Conservation (phyloP, 2,113 vertebrate species). For the Epinephelus lanceolatus region DNA sequence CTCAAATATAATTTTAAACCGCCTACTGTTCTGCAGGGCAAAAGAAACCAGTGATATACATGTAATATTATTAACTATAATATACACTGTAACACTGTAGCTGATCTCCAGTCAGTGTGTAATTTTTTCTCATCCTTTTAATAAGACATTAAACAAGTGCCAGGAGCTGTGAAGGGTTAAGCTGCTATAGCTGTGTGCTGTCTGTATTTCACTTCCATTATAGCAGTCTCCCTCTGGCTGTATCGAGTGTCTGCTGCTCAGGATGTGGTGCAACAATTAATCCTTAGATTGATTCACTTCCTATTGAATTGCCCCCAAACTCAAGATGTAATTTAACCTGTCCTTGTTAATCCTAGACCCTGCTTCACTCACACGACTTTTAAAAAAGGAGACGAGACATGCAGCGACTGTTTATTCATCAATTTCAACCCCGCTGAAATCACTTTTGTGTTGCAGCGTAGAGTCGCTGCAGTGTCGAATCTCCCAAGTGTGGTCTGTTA, state of each 20-base stretch:
- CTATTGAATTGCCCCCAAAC: constrained; percentile 87
- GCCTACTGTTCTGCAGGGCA: no score
- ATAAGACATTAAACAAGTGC: constrained; percentile 14
- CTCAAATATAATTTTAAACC: background rate
- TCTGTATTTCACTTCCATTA: constrained; percentile 79
- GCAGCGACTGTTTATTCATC: constrained; percentile 54
- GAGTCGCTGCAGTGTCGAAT: background rate
- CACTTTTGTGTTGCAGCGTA: background rate
- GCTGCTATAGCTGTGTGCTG: constrained; percentile 44
- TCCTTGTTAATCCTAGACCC: constrained; percentile 78
- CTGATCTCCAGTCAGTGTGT: background rate
- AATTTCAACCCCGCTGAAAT: constrained; percentile 30
- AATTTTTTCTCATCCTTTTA: background rate
- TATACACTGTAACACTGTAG: background rate
- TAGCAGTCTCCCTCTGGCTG: constrained; percentile 78
- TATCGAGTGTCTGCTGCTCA: constrained; percentile 84
- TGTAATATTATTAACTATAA: no score
- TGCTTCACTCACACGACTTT: constrained; percentile 59
- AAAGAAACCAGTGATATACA: background rate
- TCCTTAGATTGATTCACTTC: constrained; percentile 88
- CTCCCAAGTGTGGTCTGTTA: background rate
- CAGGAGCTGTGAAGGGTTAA: constrained; percentile 59
- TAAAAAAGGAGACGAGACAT: constrained; percentile 40
- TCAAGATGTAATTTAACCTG: constrained; percentile 84
- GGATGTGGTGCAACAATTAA: constrained; percentile 88